Evolutionary conservation across 2,888 invertebrate genomes (phyloP).

Genomic region (Volucella zonaria): DNA sequence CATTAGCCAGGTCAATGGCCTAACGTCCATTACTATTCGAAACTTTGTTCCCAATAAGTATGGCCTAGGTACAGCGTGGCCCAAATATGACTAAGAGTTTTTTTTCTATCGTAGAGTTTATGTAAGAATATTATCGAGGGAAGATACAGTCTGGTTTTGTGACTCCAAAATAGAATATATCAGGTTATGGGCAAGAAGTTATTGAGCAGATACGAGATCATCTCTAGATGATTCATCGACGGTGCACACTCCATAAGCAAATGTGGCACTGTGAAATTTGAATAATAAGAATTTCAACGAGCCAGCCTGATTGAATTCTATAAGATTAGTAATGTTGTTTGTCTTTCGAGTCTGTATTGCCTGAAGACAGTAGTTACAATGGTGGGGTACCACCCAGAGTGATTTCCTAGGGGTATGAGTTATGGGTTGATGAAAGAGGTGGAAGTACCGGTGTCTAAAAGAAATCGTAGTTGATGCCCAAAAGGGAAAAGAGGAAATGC

Average conservation of each 20-base stretch:
- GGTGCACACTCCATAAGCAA: neutral
- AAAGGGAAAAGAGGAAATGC: neutral
- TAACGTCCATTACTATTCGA: conserved; percentile 77
- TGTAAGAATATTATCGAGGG: neutral
- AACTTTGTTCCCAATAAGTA: conserved; percentile 60
- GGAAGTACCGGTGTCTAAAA: conserved; percentile 9
- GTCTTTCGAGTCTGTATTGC: neutral
- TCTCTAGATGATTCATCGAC: neutral
- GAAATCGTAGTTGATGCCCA: neutral
- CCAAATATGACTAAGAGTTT: conserved; percentile 7
- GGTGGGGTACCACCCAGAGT: neutral
- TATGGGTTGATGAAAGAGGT: conserved; percentile 5
- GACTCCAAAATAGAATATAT: no score
- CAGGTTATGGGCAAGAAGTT: no score
- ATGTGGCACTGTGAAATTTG: neutral
- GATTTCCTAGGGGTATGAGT: conserved; percentile 1
- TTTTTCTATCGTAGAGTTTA: neutral
- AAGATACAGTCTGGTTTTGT: no score
- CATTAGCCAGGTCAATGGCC: conserved; percentile 78
- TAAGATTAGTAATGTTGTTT: neutral
- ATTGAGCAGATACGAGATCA: neutral
- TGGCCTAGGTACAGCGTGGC: neutral
- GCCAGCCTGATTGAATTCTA: no score
- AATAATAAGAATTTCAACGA: neutral
- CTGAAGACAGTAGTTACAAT: conserved; percentile 2